These are phyloP conservation scores for Botrylloides violaceus DNA, from an alignment of 23 tunicate genomes.

Conservation along the genomic window DNA sequence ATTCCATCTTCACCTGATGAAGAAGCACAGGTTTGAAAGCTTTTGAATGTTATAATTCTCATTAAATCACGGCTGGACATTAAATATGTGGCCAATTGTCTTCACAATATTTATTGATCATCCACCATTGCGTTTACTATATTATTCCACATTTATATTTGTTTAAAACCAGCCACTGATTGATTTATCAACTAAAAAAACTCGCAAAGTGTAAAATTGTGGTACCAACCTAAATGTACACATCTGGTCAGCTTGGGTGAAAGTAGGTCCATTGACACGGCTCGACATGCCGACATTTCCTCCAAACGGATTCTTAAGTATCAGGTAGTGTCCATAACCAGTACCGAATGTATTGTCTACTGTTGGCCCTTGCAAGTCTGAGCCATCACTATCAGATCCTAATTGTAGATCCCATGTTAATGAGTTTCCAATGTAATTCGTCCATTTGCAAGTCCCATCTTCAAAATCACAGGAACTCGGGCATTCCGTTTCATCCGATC, in stretches of 20 bases:
- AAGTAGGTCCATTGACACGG: slow-evolving; percentile 26
- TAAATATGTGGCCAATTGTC: too few relatives aligned
- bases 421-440: slow-evolving; percentile 31
- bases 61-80: too few relatives aligned
- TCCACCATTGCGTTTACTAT: too few relatives aligned
- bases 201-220: not conserved
- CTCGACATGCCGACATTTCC: not conserved
- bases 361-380: slow-evolving; percentile 37
- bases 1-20: too few relatives aligned
- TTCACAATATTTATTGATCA: too few relatives aligned
- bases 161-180: too few relatives aligned
- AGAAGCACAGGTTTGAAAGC: too few relatives aligned
- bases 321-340: slow-evolving; percentile 6
- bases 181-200: too few relatives aligned
- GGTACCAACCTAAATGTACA: slow-evolving; percentile 40
- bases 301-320: slow-evolving; percentile 10
- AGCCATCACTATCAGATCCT: slow-evolving; percentile 19
- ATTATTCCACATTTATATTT: too few relatives aligned
- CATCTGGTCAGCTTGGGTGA: slow-evolving; percentile 46
- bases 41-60: too few relatives aligned
- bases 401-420: slow-evolving; percentile 44
- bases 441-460: slow-evolving; percentile 50
- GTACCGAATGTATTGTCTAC: slow-evolving; percentile 17
- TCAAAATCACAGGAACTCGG: slow-evolving; percentile 69
- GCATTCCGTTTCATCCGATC: slow-evolving; percentile 69